Percentiles rank a stretch among this genome's conserved stretches.
phyloP scores from a whole-genome alignment of 2,797 vertebrate species.

The Mastacembelus armatus region DNA sequence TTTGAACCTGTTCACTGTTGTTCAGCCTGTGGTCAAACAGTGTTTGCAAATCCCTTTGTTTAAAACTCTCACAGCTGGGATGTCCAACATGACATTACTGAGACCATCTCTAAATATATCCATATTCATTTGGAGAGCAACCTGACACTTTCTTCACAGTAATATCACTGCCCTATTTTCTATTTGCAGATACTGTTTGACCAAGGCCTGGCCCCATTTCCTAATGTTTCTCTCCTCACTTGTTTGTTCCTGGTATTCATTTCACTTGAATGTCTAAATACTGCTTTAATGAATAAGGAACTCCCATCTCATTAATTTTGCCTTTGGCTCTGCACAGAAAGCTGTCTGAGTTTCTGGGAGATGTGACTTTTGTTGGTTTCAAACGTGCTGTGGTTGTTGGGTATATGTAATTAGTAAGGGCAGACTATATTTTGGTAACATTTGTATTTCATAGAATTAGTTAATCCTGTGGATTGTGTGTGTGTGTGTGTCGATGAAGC shows the following conservation, averaged over 20 bases:
- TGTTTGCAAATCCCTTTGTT: slow-evolving; percentile 45
- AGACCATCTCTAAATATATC: background rate
- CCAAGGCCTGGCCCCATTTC: slow-evolving; percentile 46
- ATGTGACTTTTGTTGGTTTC: slow-evolving; percentile 20
- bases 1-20: slow-evolving; percentile 28
- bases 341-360: slow-evolving; percentile 60
- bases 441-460: slow-evolving; percentile 1
- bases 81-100: background rate
- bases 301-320: slow-evolving; percentile 27
- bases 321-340: slow-evolving; percentile 44
- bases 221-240: slow-evolving; percentile 57
- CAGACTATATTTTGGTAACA: slow-evolving; percentile 1
- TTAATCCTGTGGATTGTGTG: slow-evolving; percentile 12
- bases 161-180: background rate
- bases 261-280: slow-evolving; percentile 22
- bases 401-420: slow-evolving; percentile 20
- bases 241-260: slow-evolving; percentile 26
- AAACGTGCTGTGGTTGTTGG: slow-evolving; percentile 21
- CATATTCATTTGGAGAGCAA: background rate
- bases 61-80: background rate
- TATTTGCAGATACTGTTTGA: slow-evolving; percentile 55
- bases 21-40: slow-evolving; percentile 52
- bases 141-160: background rate
- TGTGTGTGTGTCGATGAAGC: slow-evolving; percentile 42
- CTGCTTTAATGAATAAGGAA: slow-evolving; percentile 18